These are phyloP conservation scores for Bombus superbus DNA, from an alignment of 1,140 invertebrate genomes.

Conservation along the genomic window DNA sequence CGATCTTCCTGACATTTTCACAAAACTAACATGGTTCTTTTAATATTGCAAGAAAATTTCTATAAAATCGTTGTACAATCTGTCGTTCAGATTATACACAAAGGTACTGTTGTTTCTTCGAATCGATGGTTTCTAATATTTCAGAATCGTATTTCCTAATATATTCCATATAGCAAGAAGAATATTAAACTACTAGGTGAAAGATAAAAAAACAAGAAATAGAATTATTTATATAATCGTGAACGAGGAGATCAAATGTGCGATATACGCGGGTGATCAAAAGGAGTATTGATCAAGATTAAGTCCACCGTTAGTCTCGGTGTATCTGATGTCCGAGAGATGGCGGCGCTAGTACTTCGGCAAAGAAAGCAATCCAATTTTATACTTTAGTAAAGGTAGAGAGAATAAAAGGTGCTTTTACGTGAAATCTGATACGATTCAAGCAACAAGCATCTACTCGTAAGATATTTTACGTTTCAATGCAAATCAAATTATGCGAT, in stretches of 20 bases:
- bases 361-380: conserved; percentile 20
- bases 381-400: not conserved
- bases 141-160: too few relatives aligned
- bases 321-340: conserved; percentile 48
- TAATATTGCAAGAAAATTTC: too few relatives aligned
- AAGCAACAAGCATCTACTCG: not conserved
- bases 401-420: conserved; percentile 14
- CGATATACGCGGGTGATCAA: not conserved
- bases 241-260: not conserved
- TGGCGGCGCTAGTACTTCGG: conserved; percentile 57
- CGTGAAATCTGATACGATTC: conserved; percentile 25
- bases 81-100: too few relatives aligned
- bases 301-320: conserved; percentile 24
- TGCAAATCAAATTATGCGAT: not conserved
- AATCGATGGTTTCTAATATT: too few relatives aligned
- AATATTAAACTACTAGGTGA: too few relatives aligned
- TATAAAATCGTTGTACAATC: too few relatives aligned
- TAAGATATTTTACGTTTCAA: not conserved
- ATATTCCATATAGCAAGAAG: too few relatives aligned
- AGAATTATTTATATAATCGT: not conserved
- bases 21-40: too few relatives aligned
- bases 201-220: not conserved
- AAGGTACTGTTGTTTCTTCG: too few relatives aligned
- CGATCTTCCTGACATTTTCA: too few relatives aligned
- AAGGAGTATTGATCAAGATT: conserved; percentile 39